Percentiles rank a stretch among this genome's conserved stretches.
Conservation (phyloP, 2,888 invertebrate species). For the Cybosia mesomella region DNA sequence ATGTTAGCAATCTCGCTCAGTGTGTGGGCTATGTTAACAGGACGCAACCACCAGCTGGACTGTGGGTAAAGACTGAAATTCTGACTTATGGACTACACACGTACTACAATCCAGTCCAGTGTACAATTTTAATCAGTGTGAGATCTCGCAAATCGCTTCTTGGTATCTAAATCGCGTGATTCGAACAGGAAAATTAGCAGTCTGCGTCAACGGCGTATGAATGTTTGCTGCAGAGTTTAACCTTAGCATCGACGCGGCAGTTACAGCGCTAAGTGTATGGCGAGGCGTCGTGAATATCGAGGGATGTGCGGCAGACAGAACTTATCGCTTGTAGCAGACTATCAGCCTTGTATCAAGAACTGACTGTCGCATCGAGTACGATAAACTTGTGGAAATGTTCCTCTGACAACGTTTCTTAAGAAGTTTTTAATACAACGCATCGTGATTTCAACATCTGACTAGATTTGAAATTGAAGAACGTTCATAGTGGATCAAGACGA, state of each 20-base stretch:
- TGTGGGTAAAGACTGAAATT: constrained; percentile 2
- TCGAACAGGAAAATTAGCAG: neutral
- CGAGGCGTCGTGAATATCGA: neutral
- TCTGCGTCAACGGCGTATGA: constrained; percentile 13
- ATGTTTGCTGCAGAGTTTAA: neutral
- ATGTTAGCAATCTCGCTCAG: neutral
- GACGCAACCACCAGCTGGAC: neutral
- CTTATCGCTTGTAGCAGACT: constrained; percentile 1
- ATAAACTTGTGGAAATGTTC: neutral
- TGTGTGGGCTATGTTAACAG: neutral
- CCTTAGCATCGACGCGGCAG: neutral
- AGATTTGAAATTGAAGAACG: neutral
- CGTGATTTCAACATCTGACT: neutral
- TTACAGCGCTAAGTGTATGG: neutral
- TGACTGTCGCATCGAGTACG: neutral
- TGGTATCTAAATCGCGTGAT: neutral
- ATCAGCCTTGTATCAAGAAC: neutral
- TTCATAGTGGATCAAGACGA: neutral
- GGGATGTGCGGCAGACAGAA: neutral
- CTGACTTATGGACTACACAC: neutral
- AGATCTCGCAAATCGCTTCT: neutral
- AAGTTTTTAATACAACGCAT: neutral
- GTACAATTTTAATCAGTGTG: neutral
- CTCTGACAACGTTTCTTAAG: neutral
- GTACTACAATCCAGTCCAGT: neutral